Conservation (phyloP, 2,113 vertebrate genomes). For the Tonatia bakeri region DNA sequence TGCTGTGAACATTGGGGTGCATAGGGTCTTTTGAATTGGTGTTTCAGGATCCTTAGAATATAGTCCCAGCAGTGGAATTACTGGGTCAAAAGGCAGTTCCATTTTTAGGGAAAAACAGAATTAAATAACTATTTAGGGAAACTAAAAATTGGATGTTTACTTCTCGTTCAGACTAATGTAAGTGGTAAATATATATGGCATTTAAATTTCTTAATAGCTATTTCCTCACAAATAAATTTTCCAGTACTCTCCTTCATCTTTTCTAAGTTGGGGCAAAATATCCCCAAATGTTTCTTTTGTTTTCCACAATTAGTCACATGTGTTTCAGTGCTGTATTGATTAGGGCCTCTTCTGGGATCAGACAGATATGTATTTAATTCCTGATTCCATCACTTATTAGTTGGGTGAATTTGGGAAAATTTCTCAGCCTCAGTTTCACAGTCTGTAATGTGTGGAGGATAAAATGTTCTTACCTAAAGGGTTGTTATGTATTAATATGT, state of each 20-base stretch:
- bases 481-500: no score
- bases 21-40: no score
- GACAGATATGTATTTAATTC: not conserved
- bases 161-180: not conserved
- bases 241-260: not conserved
- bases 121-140: slow-evolving; percentile 11
- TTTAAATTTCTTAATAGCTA: not conserved
- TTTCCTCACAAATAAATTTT: not conserved
- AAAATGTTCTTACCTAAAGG: not conserved
- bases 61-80: no score
- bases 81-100: no score
- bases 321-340: not conserved
- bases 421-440: not conserved
- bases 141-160: not conserved
- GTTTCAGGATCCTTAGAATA: no score
- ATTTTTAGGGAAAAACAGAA: not conserved
- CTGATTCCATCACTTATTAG: not conserved
- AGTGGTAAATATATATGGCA: not conserved
- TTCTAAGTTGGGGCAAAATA: not conserved
- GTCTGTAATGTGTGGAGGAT: not conserved
- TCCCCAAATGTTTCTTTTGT: not conserved
- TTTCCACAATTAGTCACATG: not conserved
- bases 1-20: no score
- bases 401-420: not conserved
- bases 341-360: not conserved